Conservation (phyloP, 2,797 vertebrate genomes). For the Diceros bicornis region DNA sequence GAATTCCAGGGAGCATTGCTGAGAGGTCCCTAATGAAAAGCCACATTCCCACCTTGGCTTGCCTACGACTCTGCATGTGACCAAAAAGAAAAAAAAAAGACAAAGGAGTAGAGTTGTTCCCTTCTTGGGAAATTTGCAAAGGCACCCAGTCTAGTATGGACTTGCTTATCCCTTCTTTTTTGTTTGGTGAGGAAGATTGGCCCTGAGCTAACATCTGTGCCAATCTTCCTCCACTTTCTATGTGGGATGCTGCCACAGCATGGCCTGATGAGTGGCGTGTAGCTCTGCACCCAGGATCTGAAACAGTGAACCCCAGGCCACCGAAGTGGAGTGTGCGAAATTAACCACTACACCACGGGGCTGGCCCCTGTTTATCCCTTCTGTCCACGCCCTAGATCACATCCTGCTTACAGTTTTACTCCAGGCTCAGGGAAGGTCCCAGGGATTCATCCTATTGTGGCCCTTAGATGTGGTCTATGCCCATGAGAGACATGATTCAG, state of each 20-base stretch:
- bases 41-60: neutral
- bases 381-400: neutral
- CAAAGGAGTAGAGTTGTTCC: neutral
- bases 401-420: neutral
- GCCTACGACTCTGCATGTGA: neutral
- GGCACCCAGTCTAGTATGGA: neutral
- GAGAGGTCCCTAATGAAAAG: slow-evolving; percentile 2
- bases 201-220: too few species aligned
- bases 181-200: too few species aligned
- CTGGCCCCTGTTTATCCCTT: neutral
- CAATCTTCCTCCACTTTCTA: too few species aligned
- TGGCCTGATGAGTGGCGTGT: too few species aligned
- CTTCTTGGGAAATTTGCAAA: slow-evolving; percentile 37
- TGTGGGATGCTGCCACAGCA: too few species aligned
- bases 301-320: too few species aligned
- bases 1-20: slow-evolving; percentile 48
- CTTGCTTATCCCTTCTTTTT: neutral
- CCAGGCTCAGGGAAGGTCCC: neutral
- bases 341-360: too few species aligned
- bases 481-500: neutral
- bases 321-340: too few species aligned
- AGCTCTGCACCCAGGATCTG: too few species aligned
- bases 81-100: neutral
- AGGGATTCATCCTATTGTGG: neutral
- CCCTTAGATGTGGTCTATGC: neutral